A percentile compares a stretch with the other conserved stretches of the same genome.
phyloP scores from a whole-genome alignment of 1,140 invertebrate genomes.

The Bathynomus jamesi region DNA sequence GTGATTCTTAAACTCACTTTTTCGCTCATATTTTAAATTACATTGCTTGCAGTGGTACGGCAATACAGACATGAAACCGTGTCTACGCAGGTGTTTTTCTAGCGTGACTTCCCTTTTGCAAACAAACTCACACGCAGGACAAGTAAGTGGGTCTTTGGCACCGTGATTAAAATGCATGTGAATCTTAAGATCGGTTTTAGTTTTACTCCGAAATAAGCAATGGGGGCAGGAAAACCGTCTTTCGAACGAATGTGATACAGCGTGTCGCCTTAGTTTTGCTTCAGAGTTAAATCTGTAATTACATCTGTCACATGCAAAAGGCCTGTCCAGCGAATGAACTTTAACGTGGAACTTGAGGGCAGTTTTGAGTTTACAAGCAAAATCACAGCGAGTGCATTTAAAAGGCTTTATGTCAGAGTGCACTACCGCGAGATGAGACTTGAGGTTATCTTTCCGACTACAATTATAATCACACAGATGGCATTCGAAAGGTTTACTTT shows the following conservation, averaged over 20 bases:
- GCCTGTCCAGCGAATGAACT: background rate
- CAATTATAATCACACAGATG: slow-evolving; percentile 2
- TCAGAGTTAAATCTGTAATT: background rate
- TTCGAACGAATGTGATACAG: background rate
- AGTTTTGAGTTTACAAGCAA: background rate
- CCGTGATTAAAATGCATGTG: background rate
- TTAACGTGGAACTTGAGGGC: background rate
- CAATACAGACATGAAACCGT: background rate
- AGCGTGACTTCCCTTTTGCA: background rate
- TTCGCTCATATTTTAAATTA: background rate
- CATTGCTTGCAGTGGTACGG: background rate
- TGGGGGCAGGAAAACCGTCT: background rate
- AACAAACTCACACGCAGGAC: background rate
- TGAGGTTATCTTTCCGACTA: background rate
- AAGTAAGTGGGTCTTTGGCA: background rate
- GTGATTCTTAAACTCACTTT: background rate
- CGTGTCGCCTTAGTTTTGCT: background rate
- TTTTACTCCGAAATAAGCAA: background rate
- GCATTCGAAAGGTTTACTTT: slow-evolving; percentile 1
- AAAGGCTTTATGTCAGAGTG: slow-evolving; percentile 1
- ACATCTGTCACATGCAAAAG: background rate
- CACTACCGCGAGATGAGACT: background rate
- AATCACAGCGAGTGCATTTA: background rate
- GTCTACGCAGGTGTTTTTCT: background rate
- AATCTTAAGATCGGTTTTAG: background rate